Percentiles rank a stretch among this genome's conserved stretches.
Conservation (phyloP, 2,888 invertebrate species). For the Ethmia dodecea region DNA sequence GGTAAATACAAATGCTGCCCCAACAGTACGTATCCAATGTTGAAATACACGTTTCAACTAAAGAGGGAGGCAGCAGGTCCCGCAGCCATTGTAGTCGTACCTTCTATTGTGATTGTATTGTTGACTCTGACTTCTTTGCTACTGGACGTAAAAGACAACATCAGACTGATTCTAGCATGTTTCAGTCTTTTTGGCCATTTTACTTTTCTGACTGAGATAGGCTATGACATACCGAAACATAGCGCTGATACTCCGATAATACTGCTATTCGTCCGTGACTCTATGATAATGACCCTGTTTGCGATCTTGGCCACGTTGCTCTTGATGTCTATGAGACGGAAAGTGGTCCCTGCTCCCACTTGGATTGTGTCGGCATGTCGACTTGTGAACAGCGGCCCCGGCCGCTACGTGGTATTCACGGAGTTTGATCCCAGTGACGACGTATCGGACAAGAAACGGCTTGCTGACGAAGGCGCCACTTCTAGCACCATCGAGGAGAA, state of each 20-base stretch:
- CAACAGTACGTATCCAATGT: conserved; percentile 78
- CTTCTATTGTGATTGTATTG: conserved; percentile 71
- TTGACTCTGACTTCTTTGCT: conserved; percentile 77
- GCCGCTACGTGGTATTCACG: conserved; percentile 58
- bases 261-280: conserved; percentile 59
- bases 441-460: conserved; percentile 31
- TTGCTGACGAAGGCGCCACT: conserved; percentile 34
- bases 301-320: conserved; percentile 52
- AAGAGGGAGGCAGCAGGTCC: conserved; percentile 77
- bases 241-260: conserved; percentile 78
- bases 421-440: conserved; percentile 60
- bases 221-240: conserved; percentile 78
- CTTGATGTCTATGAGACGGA: conserved; percentile 47
- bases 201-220: conserved; percentile 76
- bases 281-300: conserved; percentile 55
- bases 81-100: conserved; percentile 76
- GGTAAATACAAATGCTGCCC: conserved; percentile 74
- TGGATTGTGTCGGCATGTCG: conserved; percentile 50
- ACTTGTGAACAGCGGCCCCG: conserved; percentile 48
- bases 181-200: conserved; percentile 81
- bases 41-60: conserved; percentile 75
- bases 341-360: conserved; percentile 40
- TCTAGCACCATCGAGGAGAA: conserved; percentile 24
- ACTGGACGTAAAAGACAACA: conserved; percentile 75
- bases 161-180: conserved; percentile 73